Conservation (phyloP, 2,797 vertebrate species). For the Galaxias olidus region DNA sequence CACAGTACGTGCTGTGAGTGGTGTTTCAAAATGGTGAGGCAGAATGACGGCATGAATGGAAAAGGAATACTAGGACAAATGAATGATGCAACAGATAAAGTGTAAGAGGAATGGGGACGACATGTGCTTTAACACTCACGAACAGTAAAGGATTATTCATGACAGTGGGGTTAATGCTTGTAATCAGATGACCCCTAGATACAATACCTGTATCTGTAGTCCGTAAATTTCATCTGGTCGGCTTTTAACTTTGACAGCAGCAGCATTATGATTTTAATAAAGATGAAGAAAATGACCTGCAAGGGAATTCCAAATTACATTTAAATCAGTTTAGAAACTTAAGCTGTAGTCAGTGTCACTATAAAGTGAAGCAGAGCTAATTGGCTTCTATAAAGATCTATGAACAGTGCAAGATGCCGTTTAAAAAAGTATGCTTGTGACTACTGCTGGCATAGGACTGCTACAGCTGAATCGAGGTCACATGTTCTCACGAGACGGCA, state of each 20-base stretch:
- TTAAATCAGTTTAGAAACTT: not conserved
- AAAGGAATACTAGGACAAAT: no score
- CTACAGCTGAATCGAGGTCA: slow-evolving; percentile 26
- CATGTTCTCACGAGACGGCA: slow-evolving; percentile 44
- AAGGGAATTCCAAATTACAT: slow-evolving; percentile 53
- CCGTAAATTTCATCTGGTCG: slow-evolving; percentile 88
- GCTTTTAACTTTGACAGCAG: slow-evolving; percentile 94
- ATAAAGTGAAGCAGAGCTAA: no score
- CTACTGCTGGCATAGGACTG: not conserved
- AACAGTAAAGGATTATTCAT: no score
- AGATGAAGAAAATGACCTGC: slow-evolving; percentile 93
- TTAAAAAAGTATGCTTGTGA: slow-evolving; percentile 12
- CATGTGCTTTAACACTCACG: no score
- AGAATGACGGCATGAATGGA: no score
- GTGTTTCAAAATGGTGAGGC: no score
- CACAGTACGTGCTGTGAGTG: not conserved
- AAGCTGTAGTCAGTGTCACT: not conserved
- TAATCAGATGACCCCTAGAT: no score
- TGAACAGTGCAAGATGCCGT: not conserved
- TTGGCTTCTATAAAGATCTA: no score
- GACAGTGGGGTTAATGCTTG: no score
- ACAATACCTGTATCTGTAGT: slow-evolving; percentile 93
- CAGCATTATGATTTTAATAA: slow-evolving; percentile 91
- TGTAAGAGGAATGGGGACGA: no score
- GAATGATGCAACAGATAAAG: no score